Conservation (phyloP, 2,888 invertebrate species). For the Teleogryllus oceanicus region DNA sequence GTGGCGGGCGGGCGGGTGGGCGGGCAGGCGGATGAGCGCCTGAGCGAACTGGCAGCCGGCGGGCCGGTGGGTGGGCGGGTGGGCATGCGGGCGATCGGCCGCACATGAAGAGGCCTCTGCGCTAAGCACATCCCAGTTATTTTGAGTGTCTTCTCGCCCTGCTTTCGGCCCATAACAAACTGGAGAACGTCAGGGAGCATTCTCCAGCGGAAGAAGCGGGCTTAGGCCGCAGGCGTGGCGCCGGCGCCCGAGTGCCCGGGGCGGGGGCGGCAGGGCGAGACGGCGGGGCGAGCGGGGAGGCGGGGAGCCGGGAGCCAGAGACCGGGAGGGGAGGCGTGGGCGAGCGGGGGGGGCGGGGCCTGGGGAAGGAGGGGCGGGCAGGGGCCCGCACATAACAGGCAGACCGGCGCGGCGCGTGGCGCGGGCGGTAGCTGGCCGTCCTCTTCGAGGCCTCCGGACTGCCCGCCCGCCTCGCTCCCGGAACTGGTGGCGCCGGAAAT, state of each 20-base stretch:
- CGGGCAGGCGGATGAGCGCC: too few relatives aligned
- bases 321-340: too few relatives aligned
- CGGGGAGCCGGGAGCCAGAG: background rate
- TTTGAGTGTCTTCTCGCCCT: background rate
- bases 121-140: background rate
- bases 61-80: background rate
- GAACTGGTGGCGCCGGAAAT: slow-evolving; percentile 8
- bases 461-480: background rate
- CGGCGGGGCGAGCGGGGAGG: too few relatives aligned
- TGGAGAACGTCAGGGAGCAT: background rate
- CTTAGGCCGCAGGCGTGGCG: background rate
- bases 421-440: background rate
- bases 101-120: background rate
- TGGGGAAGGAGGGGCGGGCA: background rate
- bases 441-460: background rate
- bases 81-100: background rate
- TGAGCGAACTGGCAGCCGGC: too few relatives aligned
- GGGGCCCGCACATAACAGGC: background rate
- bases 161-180: background rate
- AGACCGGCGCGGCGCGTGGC: background rate
- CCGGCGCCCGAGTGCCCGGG: background rate
- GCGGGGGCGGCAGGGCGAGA: background rate
- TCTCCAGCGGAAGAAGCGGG: too few relatives aligned
- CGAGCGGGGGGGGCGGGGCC: background rate
- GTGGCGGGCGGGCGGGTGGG: too few relatives aligned